These are phyloP conservation scores for Anser brachyrhynchus DNA, from an alignment of 2,113 vertebrate genomes.

Conservation along the genomic window DNA sequence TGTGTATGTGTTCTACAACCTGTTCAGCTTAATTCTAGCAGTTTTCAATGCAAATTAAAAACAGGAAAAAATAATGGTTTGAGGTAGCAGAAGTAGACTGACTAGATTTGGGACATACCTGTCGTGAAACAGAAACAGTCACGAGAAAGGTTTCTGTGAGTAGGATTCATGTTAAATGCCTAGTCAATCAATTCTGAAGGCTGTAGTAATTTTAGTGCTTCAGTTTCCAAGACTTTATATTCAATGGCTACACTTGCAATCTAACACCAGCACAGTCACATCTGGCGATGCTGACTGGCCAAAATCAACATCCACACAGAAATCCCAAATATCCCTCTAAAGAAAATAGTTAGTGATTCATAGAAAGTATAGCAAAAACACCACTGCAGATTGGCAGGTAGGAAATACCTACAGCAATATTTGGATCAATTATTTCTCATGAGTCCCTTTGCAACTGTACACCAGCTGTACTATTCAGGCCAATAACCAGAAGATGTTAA, in stretches of 20 bases:
- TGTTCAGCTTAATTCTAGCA: background rate
- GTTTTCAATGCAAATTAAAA: background rate
- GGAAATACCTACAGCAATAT: background rate
- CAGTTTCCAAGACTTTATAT: background rate
- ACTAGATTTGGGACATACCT: background rate
- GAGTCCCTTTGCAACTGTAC: background rate
- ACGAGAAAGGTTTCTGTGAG: accelerated
- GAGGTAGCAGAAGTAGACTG: background rate
- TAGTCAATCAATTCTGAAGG: background rate
- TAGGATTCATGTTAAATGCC: background rate
- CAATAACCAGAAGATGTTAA: background rate
- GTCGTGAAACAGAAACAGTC: background rate
- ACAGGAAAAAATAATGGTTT: background rate
- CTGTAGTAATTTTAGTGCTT: background rate
- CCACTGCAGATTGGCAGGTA: background rate
- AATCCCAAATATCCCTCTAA: background rate
- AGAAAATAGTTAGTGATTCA: background rate
- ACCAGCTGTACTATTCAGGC: background rate
- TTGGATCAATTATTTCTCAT: background rate
- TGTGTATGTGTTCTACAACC: background rate
- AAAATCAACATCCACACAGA: background rate
- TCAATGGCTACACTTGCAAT: background rate
- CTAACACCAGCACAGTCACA: background rate
- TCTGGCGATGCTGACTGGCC: background rate
- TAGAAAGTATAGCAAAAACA: background rate